phyloP scores from a whole-genome alignment of 2,797 vertebrate species.

The Mallotus villosus region DNA sequence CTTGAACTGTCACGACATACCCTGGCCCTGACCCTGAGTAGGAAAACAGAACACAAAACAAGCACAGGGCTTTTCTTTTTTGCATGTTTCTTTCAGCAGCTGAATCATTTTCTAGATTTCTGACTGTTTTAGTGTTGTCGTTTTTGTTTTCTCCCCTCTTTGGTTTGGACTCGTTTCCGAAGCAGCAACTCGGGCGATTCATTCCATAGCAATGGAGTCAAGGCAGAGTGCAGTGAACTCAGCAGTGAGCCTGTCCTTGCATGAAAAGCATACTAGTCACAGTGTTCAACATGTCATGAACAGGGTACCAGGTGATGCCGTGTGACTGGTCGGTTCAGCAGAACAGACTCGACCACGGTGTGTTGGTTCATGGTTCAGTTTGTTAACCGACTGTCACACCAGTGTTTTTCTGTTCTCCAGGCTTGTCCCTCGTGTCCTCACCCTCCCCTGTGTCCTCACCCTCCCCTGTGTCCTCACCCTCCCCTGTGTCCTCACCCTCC shows the following conservation, averaged over 20 bases:
- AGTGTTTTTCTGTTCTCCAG: too few species aligned
- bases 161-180: background rate
- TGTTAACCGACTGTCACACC: too few species aligned
- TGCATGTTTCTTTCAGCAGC: background rate
- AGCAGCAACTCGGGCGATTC: background rate
- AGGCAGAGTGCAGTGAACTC: background rate
- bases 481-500: too few species aligned
- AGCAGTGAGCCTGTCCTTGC: background rate
- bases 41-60: conserved; percentile 11
- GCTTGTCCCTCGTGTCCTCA: too few species aligned
- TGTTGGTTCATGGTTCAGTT: background rate
- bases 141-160: background rate
- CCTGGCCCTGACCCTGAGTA: background rate
- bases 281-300: background rate
- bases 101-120: conserved; percentile 13
- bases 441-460: too few species aligned
- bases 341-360: background rate
- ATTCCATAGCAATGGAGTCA: conserved; percentile 11
- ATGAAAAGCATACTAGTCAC: background rate
- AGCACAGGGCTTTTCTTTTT: background rate
- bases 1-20: too few species aligned
- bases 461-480: too few species aligned
- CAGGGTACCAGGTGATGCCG: background rate
- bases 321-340: background rate
- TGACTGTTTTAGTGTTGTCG: background rate